These are phyloP conservation scores for Chironomus riparius DNA, from an alignment of 2,888 invertebrate genomes.

Conservation along the genomic window DNA sequence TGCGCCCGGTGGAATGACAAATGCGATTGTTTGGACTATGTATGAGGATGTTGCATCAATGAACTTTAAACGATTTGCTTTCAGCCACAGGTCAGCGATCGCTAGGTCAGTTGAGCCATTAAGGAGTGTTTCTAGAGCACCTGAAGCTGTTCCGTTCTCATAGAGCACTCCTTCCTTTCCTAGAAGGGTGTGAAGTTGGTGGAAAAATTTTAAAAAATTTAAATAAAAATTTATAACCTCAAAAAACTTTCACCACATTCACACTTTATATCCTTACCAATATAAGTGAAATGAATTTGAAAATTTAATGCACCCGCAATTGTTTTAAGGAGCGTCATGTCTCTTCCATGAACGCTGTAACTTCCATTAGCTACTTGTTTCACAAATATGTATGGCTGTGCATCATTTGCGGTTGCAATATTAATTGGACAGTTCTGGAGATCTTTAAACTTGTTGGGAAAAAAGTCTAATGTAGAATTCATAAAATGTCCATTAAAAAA, in stretches of 20 bases:
- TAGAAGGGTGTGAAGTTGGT: too few relatives aligned
- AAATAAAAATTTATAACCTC: too few relatives aligned
- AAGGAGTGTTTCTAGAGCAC: neutral
- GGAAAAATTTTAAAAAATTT: too few relatives aligned
- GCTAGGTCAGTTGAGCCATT: neutral
- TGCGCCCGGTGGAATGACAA: neutral
- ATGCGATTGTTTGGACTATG: neutral
- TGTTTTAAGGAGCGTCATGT: neutral
- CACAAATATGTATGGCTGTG: neutral
- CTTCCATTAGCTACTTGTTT: neutral
- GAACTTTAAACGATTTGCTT: neutral
- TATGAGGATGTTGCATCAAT: neutral
- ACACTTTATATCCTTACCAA: neutral
- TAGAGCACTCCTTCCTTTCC: neutral
- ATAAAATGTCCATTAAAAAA: neutral
- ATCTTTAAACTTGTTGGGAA: neutral
- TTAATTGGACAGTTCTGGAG: neutral
- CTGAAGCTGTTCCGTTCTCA: slow-evolving; percentile 5
- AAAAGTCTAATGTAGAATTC: neutral
- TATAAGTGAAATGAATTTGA: neutral
- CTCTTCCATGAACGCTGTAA: neutral
- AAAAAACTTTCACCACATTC: too few relatives aligned
- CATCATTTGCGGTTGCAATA: neutral
- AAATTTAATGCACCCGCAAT: slow-evolving; percentile 10
- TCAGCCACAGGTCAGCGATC: neutral